These are phyloP conservation scores for Delphinus delphis DNA, from an alignment of 2,113 vertebrate species.

Conservation along the genomic window DNA sequence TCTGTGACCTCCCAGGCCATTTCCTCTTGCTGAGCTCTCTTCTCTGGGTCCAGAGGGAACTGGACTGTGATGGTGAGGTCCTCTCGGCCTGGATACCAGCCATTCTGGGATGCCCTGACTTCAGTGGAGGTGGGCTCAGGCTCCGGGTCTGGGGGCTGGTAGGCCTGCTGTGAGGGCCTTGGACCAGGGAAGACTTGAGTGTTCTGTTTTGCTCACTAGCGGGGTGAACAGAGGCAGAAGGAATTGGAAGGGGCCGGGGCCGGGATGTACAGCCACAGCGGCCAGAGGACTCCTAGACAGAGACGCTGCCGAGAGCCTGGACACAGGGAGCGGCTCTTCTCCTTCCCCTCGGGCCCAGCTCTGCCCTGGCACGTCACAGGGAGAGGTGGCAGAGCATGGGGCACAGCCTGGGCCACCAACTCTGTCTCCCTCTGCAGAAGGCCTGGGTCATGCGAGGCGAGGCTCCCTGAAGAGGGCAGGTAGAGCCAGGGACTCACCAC, in stretches of 20 bases:
- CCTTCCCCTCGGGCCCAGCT: not conserved
- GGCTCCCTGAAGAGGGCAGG: not conserved
- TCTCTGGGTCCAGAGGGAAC: not conserved
- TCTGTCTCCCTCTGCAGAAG: not conserved
- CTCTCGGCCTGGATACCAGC: not conserved
- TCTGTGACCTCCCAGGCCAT: not conserved
- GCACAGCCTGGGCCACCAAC: accelerated
- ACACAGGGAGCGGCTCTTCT: not conserved
- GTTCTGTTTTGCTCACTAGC: constrained; percentile 68
- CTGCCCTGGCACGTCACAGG: not conserved
- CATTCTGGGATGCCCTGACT: not conserved
- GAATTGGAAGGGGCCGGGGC: constrained; percentile 43
- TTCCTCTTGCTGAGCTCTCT: not conserved
- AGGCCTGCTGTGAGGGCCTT: constrained; percentile 30
- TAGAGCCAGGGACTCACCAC: not conserved
- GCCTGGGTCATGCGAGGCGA: not conserved
- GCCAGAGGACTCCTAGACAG: constrained; percentile 55
- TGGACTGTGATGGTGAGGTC: not conserved
- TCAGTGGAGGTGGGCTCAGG: not conserved
- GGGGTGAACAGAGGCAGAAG: constrained; percentile 50
- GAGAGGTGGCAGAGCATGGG: not conserved
- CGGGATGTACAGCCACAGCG: not conserved
- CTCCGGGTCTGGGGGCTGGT: not conserved
- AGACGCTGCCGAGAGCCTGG: constrained; percentile 4
- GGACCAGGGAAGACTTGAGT: constrained; percentile 49